These are phyloP conservation scores for Pseudomyrmex gracilis DNA, from an alignment of 1,140 invertebrate species.

Conservation along the genomic window DNA sequence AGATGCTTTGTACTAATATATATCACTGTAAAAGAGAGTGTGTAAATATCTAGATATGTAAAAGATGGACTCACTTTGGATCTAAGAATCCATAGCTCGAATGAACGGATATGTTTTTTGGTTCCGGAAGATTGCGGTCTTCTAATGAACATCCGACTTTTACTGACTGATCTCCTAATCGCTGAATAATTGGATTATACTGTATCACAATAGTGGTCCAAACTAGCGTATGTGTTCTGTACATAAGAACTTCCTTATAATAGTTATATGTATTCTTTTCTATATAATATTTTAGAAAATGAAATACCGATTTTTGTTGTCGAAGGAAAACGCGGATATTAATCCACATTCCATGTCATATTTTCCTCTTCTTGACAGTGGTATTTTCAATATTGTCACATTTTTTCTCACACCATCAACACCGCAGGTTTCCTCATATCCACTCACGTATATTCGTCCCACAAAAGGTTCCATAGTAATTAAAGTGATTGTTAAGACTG, in stretches of 20 bases:
- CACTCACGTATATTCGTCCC: slow-evolving; percentile 85
- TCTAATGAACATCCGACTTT: slow-evolving; percentile 86
- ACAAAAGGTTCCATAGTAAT: slow-evolving; percentile 85
- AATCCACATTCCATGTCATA: slow-evolving; percentile 78
- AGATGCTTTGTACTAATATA: too few species aligned
- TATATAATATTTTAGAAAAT: too few species aligned
- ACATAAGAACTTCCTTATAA: neutral
- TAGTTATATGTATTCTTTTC: too few species aligned
- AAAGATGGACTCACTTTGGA: slow-evolving; percentile 78
- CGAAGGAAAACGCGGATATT: slow-evolving; percentile 77
- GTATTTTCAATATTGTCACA: slow-evolving; percentile 82
- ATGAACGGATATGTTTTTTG: slow-evolving; percentile 81
- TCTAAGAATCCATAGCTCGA: slow-evolving; percentile 81
- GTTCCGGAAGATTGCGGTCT: slow-evolving; percentile 72
- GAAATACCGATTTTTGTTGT: slow-evolving; percentile 76
- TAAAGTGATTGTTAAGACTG: slow-evolving; percentile 84
- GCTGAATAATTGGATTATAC: slow-evolving; percentile 87
- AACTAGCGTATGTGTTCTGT: slow-evolving; percentile 79
- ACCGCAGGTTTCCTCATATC: slow-evolving; percentile 83
- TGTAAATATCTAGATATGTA: neutral
- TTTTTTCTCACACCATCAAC: slow-evolving; percentile 82
- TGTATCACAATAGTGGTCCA: slow-evolving; percentile 87
- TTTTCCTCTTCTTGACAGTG: slow-evolving; percentile 75
- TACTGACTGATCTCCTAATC: slow-evolving; percentile 86
- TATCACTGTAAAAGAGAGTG: too few species aligned